Base-by-base conservation (phyloP, 1,140 invertebrate species). In the Chlorops oryzae region DNA sequence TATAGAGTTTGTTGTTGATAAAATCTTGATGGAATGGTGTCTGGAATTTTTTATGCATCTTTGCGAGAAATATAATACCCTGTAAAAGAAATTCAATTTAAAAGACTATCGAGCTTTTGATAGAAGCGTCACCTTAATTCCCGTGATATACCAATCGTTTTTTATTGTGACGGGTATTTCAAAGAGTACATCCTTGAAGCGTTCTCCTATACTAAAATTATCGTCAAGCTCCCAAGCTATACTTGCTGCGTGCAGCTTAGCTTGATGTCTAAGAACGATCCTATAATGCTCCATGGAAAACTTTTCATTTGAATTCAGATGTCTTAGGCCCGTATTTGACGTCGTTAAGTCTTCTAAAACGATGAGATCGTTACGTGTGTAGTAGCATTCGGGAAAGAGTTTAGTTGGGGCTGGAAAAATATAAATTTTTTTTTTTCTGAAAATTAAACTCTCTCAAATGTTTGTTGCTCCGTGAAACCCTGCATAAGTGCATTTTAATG, bases 221-320 rank as follows among this genome's bases (percentile, higher is more conserved):
- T 73, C 57, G 0, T 35, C 43, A 6, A 62, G 35, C 13, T 70
- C 66, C 51, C 70, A 70, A 4, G 73, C 52, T 10, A 77, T 47
- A 23, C 74, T 75, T 1, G 61, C 57, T 0, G 72, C 72, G 50
- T 77, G 75, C 0, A 76, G 10, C 3, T 61, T 60, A 0, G 74
- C 74, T 23, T 75, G 37, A 10, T 64, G 52, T 5, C 52, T 54
- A 24, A 77, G 50, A n/a, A 65, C 67, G 12, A 70, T 21, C n/a
- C 66, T 60, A 20, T 67, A 58, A 21, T 72, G 61, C 5, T 63
- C 51, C 3, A 51, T 13, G 0, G 41, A 57, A 44, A 69, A 63
- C 5, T 55, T 57, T 0, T 73, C 59, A 1, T 59, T 56, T 0
- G 45, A 9, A 0, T 54, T 48, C 5, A 68, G 52, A 5, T 70